A percentile compares a stretch with the other conserved stretches of the same genome.
Evolutionary conservation across 2,888 invertebrate species (phyloP).

Genomic region (Dasysyrphus tricinctus): DNA sequence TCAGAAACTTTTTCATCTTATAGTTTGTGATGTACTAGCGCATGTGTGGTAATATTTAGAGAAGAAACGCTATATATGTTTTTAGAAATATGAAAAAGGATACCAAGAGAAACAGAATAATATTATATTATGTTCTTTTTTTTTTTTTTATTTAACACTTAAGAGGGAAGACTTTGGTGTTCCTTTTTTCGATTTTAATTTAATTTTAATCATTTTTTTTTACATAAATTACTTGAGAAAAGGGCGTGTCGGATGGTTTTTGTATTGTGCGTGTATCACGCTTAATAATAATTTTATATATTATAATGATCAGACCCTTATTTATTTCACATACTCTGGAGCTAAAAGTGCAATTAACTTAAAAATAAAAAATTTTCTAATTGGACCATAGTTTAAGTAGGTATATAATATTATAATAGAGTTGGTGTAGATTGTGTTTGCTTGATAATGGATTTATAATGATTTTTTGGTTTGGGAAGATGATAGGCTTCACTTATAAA

Average conservation of each 20-base stretch:
- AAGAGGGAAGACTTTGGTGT: conserved; percentile 74
- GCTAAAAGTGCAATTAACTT: conserved; percentile 45
- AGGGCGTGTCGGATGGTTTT: conserved; percentile 54
- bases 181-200: conserved; percentile 55
- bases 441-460: neutral
- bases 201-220: conserved; percentile 20
- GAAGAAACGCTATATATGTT: conserved; percentile 31
- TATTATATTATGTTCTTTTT: conserved; percentile 14
- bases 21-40: conserved; percentile 53
- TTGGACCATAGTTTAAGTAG: conserved; percentile 71
- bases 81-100: conserved; percentile 46
- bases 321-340: conserved; percentile 55
- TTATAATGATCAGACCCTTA: conserved; percentile 60
- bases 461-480: neutral
- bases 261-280: conserved; percentile 65
- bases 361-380: conserved; percentile 49
- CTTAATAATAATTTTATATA: conserved; percentile 42
- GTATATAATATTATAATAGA: conserved; percentile 35
- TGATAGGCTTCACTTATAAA: conserved; percentile 18
- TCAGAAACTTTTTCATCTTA: conserved; percentile 40
- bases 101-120: conserved; percentile 48
- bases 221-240: conserved; percentile 42
- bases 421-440: neutral
- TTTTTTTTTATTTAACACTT: conserved; percentile 54
- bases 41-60: conserved; percentile 34